phyloP scores from a whole-genome alignment of 2,888 invertebrate genomes.

The Limenitis camilla region DNA sequence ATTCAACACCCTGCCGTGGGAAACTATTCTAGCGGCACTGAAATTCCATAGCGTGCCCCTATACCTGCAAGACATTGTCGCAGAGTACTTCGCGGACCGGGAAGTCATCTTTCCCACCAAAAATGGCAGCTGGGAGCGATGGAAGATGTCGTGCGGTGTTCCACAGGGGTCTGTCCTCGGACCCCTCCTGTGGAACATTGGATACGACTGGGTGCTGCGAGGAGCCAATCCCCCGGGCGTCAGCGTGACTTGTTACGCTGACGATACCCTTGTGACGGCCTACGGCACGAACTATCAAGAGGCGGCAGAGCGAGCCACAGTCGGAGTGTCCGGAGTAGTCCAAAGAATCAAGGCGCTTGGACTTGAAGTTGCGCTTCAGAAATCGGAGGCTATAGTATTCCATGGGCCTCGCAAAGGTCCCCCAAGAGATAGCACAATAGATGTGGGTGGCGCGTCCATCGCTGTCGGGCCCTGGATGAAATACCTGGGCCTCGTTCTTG shows the following conservation, averaged over 20 bases:
- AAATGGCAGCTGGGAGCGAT: too few species aligned
- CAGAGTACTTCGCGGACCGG: too few species aligned
- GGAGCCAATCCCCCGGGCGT: constrained; percentile 3
- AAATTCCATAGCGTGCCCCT: too few species aligned
- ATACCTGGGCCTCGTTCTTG: constrained; percentile 12
- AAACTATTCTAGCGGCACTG: too few species aligned
- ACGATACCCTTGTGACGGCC: constrained; percentile 22
- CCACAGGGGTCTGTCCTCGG: constrained; percentile 9
- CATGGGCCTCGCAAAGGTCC: constrained; percentile 11
- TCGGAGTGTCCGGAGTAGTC: constrained; percentile 12
- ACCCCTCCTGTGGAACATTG: constrained; percentile 11
- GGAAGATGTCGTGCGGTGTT: constrained; percentile 1
- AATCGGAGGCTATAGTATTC: constrained; percentile 17
- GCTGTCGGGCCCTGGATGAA: not conserved
- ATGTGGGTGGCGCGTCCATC: constrained; percentile 3
- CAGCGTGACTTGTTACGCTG: constrained; percentile 18
- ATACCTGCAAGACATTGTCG: too few species aligned
- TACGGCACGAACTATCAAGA: not conserved
- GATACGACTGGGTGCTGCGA: not conserved
- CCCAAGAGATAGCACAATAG: not conserved
- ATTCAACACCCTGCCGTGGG: too few species aligned
- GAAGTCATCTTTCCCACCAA: too few species aligned
- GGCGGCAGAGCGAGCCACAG: constrained; percentile 11
- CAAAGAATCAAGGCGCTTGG: constrained; percentile 17
- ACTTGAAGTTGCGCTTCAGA: constrained; percentile 15